Evolutionary conservation across 2,888 invertebrate genomes (phyloP), one percentile per base, ranked within the genome.

Genomic region (Dasysyrphus albostriatus): DNA sequence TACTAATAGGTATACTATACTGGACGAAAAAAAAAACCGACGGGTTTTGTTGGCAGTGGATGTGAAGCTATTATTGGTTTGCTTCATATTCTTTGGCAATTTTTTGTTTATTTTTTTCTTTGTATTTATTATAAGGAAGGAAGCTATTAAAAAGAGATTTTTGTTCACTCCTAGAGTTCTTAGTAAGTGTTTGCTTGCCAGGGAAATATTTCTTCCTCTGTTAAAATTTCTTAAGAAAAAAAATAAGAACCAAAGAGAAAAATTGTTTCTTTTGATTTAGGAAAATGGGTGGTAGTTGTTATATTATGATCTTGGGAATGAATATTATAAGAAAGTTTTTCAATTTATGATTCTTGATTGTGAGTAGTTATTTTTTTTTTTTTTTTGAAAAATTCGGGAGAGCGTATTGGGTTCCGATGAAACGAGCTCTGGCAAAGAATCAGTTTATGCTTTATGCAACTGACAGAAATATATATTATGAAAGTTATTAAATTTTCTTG

Each of bases 141-240:
- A 69, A 67, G 67, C 87, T 79, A 83, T 87, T 83, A 83, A 78
- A 87, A 87, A 75, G 83, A 75, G 83, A 87, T 83, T 79, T 87
- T 70, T 83, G 79, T 75, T 83, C 63, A 19, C 63, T 65, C 29
- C 61, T 37, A 42, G 14, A 42, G 42, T 61, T 39, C 47, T 79
- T 79, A 83, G 75, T 78, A 72, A 74, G 83, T 87, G 78, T 83
- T 83, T 69, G 69, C 37, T 83, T 69, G 87, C 87, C 87, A 87
- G 79, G 67, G 83, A 83, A 54, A 63, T 54, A 61, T 59, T 61
- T 82, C 49, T 29, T 65, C 51, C 56, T 58, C n/a, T 16, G n/a
- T 2, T 16, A 14, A 39, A 79, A 69, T 63, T 76, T 47, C 34
- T 44, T 16, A 14, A 6, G 5, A 10, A 63, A 63, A 42, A 32